Evolutionary conservation across 2,888 invertebrate species (phyloP).

Genomic region (Elegia similella): DNA sequence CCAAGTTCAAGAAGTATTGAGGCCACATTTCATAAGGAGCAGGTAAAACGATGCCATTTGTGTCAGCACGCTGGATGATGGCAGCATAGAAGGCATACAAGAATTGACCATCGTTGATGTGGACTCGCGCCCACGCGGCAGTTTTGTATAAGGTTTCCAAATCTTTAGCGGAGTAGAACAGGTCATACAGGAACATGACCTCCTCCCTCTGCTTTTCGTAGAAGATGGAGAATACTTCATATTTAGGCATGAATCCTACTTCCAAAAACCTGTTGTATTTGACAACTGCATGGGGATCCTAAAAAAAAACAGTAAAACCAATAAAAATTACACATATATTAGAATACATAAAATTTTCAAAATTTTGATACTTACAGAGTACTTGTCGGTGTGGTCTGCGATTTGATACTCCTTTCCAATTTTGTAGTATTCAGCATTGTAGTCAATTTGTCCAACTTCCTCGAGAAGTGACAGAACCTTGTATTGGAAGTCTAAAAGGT

Average conservation of each 20-base stretch:
- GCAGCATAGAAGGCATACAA: constrained; percentile 83
- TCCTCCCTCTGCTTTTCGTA: constrained; percentile 68
- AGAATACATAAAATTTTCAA: too few relatives aligned
- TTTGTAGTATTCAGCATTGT: constrained; percentile 57
- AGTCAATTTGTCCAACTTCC: constrained; percentile 58
- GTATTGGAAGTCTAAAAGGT: constrained; percentile 57
- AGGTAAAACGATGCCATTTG: constrained; percentile 81
- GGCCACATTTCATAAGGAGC: constrained; percentile 86
- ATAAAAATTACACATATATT: too few relatives aligned
- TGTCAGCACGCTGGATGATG: constrained; percentile 81
- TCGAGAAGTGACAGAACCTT: constrained; percentile 68
- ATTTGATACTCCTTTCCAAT: constrained; percentile 55
- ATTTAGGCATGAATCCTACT: constrained; percentile 70
- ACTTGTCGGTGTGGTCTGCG: constrained; percentile 59
- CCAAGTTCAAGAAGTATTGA: constrained; percentile 83
- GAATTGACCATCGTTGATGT: constrained; percentile 84
- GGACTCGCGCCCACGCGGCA: constrained; percentile 79
- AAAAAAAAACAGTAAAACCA: constrained; percentile 24
- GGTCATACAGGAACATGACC: constrained; percentile 75
- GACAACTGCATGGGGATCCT: constrained; percentile 68
- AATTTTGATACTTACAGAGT: constrained; percentile 49
- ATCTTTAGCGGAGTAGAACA: constrained; percentile 83
- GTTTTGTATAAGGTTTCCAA: constrained; percentile 82
- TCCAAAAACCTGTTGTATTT: constrained; percentile 65
- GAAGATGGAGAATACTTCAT: constrained; percentile 76